Evolutionary conservation across 23 tunicate species (phyloP).

Genomic region (Phallusia fumigata): DNA sequence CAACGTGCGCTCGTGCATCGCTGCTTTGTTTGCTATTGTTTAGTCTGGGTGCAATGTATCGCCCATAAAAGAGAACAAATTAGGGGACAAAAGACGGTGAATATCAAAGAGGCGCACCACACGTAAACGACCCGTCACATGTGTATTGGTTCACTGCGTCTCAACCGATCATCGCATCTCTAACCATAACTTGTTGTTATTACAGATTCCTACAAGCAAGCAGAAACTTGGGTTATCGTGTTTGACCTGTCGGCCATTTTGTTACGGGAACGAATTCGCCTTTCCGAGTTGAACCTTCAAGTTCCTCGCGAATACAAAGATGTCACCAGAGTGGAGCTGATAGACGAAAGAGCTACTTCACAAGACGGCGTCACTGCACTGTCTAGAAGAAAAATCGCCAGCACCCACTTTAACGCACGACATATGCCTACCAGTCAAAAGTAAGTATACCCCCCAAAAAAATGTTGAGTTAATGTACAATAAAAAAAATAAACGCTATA

Average conservation of each 20-base stretch:
- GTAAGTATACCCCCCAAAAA: not conserved
- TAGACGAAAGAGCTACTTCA: constrained; percentile 24
- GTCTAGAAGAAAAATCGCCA: constrained; percentile 33
- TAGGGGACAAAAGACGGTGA: not conserved
- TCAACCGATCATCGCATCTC: not conserved
- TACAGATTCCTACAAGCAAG: constrained; percentile 39
- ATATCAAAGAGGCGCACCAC: not conserved
- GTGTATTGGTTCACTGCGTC: not conserved
- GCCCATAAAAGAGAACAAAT: constrained; percentile 5
- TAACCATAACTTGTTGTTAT: not conserved
- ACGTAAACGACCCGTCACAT: not conserved
- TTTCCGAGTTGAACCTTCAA: constrained; percentile 37
- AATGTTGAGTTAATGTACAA: not conserved
- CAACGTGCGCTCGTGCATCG: not conserved
- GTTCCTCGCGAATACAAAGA: not conserved
- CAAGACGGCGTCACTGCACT: not conserved
- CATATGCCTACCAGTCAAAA: constrained; percentile 16
- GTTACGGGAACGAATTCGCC: constrained; percentile 44
- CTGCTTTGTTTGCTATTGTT: constrained; percentile 19
- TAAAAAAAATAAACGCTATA: not conserved
- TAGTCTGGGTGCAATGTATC: constrained; percentile 10
- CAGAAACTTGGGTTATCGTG: constrained; percentile 20
- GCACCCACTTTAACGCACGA: not conserved
- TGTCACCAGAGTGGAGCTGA: constrained; percentile 25
- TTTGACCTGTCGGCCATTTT: constrained; percentile 48